These are phyloP conservation scores for Mantis religiosa DNA, from an alignment of 2,888 invertebrate species.

Conservation along the genomic window DNA sequence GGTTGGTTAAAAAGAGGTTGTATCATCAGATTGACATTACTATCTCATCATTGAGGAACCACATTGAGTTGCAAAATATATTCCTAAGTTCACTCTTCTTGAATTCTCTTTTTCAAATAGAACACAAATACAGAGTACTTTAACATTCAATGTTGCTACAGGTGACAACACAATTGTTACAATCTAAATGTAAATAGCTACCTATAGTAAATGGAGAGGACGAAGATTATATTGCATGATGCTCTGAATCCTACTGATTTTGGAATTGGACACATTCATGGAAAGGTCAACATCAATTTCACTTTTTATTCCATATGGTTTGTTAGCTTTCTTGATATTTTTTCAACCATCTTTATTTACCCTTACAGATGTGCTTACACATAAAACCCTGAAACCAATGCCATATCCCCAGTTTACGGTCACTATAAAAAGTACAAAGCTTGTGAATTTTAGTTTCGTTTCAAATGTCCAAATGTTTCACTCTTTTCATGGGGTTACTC, in stretches of 20 bases:
- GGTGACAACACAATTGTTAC: too few species aligned
- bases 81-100: too few species aligned
- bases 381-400: conserved; percentile 25
- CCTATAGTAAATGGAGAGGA: too few species aligned
- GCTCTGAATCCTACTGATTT: background rate
- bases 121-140: too few species aligned
- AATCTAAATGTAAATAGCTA: too few species aligned
- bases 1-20: too few species aligned
- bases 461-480: conserved; percentile 8
- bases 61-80: too few species aligned
- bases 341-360: conserved; percentile 3
- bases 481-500: background rate
- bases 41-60: too few species aligned
- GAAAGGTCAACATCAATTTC: background rate
- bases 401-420: conserved; percentile 9
- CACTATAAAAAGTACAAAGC: conserved; percentile 30
- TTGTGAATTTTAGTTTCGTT: conserved; percentile 20
- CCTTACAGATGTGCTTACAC: conserved; percentile 17
- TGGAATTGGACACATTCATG: background rate
- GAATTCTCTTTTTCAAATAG: too few species aligned
- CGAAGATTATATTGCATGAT: too few species aligned
- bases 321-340: background rate
- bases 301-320: background rate
- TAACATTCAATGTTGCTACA: too few species aligned
- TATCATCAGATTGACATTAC: too few species aligned